These are phyloP conservation scores for Troilus luridus DNA, from an alignment of 2,888 invertebrate species.

Conservation along the genomic window DNA sequence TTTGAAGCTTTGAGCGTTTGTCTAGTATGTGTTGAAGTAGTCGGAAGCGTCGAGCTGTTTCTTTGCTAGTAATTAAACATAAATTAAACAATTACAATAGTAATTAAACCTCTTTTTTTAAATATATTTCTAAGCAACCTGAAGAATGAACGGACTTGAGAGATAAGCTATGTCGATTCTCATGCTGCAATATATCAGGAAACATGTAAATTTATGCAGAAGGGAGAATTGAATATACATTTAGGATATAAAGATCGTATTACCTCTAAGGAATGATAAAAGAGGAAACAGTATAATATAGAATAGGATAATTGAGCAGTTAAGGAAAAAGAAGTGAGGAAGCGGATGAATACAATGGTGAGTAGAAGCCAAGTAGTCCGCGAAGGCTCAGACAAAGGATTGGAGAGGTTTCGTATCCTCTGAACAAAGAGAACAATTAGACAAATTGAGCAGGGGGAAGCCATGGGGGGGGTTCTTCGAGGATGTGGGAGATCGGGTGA, in stretches of 20 bases:
- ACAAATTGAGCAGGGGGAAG: not conserved
- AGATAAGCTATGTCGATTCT: not conserved
- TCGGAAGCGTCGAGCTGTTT: too few species aligned
- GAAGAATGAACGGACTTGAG: not conserved
- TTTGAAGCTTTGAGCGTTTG: too few species aligned
- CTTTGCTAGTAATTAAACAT: too few species aligned
- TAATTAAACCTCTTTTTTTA: too few species aligned
- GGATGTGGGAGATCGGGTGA: constrained; percentile 1
- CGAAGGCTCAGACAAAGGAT: not conserved
- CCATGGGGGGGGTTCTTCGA: not conserved
- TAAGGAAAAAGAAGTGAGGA: not conserved
- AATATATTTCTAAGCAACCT: not conserved
- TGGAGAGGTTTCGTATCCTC: not conserved
- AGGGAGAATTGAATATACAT: not conserved
- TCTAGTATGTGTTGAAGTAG: too few species aligned
- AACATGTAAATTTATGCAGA: not conserved
- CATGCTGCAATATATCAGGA: not conserved
- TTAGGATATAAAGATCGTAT: not conserved
- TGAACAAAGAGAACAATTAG: not conserved
- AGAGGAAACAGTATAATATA: not conserved
- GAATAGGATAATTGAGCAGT: not conserved
- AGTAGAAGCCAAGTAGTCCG: not conserved
- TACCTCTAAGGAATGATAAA: not conserved
- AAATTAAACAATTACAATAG: too few species aligned
- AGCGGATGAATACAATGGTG: not conserved